Evolutionary conservation across 2,113 vertebrate species (phyloP), one percentile per base, ranked within the genome.

Genomic region (Etheostoma spectabile): DNA sequence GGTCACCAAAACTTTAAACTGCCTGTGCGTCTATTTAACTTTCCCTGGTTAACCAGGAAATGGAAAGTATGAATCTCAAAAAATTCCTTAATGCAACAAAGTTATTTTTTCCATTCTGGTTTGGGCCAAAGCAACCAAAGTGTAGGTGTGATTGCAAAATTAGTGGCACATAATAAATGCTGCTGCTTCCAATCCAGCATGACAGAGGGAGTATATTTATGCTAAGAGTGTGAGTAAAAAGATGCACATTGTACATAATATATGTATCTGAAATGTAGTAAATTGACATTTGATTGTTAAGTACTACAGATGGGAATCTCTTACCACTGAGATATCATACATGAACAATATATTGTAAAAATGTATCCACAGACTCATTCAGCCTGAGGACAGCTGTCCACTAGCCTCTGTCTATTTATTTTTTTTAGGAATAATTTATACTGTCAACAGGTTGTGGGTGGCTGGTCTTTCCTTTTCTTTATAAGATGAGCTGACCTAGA

Each of bases 371-470:
- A 21, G 53, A 19, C 81, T 78, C 56, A 21, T 80, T 80, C 19
- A 77, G 30, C 76, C 62, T 48, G 52, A 35, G 49, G 69, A 22
- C 52, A 75, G 46, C 13, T 73, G 70, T 56, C 51, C 63, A 27
- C 74, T 19, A 70, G 72, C 62, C 18, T 18, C 57, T 57, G 16
- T 72, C 60, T 49, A 27, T 53, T 62, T 64, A 8, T n/a, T 76
- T 12, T 64, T 16, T 55, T 77, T 10, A 18, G 45, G 56, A 87
- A 66, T 91, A 87, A 86, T 89, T 89, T 82, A 79, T 68, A 77
- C 59, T 80, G 56, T 90, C 82, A 78, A 83, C 87, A 90, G 66
- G 87, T 80, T 86, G 83, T 70, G 81, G 45, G 60, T 77, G 79
- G 52, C 73, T 86, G 77, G 74, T 89, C 69, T 74, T 72, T 73